Base-by-base conservation (phyloP, 1,140 invertebrate genomes). In the Hydropsyche tenuis region DNA sequence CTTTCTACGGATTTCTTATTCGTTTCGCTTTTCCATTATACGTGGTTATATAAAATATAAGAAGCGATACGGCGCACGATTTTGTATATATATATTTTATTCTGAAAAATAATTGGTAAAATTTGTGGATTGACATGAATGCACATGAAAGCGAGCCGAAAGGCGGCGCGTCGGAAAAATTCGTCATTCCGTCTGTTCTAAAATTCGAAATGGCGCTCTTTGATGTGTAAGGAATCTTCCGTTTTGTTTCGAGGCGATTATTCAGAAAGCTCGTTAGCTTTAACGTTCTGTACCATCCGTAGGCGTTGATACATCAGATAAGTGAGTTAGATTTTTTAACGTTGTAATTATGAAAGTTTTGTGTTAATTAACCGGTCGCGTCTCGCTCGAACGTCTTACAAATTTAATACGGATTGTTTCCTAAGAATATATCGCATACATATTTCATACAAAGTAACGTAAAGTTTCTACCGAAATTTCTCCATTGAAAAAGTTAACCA, bases 251-350 rank as follows among this genome's bases (percentile, higher is more conserved):
- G 56, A 23, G 12, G 56, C 23, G 23, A 60, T 60, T 27, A 60
- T 60, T 60, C 56, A 60, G 56, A 60, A 60, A 14, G 56, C 56
- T 60, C 56, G 56, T 60, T 60, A 60, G 56, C 56, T 60, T 60
- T 27, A 60, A 60, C 56, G 56, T 60, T 60, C 56, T 12, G 11
- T 23, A 25, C 56, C 9, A 25, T 22, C 9, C 23, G 56, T 60
- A 60, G 56, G 56, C 56, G 56, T 60, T 60, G 56, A 60, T 60
- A 27, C 56, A 22, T 60, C 23, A n/a, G 56, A 60, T 60, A 60
- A 60, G 56, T 25, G 56, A 60, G 20, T 60, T 60, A 60, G 56
- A 60, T 25, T 60, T 60, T 60, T 60, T 23, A 27, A 60, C 56
- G 22, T 60, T 60, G 56, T 60, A 60, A 60, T 60, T 60, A 60